Evolutionary conservation across 2,113 vertebrate species (phyloP).

Genomic region (Petroica traversi): DNA sequence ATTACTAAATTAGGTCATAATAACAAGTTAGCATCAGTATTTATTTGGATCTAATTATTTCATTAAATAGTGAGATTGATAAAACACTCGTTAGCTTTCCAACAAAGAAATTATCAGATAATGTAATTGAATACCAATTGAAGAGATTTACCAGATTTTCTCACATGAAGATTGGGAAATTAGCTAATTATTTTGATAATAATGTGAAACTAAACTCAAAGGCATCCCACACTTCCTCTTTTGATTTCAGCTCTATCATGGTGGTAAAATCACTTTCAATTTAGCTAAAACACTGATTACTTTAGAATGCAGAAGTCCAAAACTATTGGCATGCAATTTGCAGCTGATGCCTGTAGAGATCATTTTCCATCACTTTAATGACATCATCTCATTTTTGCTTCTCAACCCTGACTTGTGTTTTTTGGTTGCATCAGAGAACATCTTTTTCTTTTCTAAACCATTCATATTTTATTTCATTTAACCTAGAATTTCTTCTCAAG

Average conservation of each 20-base stretch:
- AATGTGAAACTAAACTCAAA: constrained; percentile 9
- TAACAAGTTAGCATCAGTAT: background rate
- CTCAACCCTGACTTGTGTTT: background rate
- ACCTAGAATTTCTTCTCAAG: background rate
- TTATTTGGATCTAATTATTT: background rate
- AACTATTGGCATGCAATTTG: background rate
- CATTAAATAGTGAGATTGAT: background rate
- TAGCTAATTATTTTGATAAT: background rate
- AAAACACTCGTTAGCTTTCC: background rate
- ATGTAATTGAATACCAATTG: background rate
- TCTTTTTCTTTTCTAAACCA: background rate
- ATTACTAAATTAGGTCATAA: background rate
- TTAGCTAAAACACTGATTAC: background rate
- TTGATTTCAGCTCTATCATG: background rate
- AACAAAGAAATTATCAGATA: background rate
- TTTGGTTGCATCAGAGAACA: background rate
- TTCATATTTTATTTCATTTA: background rate
- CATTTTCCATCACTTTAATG: background rate
- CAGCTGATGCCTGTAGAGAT: background rate
- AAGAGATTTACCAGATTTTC: background rate
- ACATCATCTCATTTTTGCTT: background rate
- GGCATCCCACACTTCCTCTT: background rate
- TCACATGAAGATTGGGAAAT: background rate
- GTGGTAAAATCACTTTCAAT: background rate
- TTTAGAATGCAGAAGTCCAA: background rate